Evolutionary conservation across 2,888 invertebrate genomes (phyloP), one percentile per base, ranked within the genome.

Genomic region (Cheilosia soror): DNA sequence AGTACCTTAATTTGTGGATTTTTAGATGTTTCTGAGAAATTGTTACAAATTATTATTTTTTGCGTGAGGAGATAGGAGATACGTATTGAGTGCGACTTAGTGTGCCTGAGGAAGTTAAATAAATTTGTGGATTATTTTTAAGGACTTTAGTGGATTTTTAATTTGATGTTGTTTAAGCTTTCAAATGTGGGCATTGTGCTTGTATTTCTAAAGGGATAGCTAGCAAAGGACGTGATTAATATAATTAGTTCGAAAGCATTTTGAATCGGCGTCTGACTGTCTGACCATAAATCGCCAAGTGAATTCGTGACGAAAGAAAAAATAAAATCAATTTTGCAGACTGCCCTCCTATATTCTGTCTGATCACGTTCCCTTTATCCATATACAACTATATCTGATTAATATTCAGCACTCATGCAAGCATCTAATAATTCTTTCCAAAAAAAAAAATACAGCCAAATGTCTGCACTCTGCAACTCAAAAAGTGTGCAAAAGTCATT

Each of bases 1-100:
- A 91, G 89, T 89, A 88, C 89, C 89, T 90, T 89, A 90, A 91
- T 91, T 91, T 89, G 88, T 88, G 89, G 88, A 89, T 89, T 90
- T 89, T 88, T 88, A 90, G 90, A 90, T 90, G 90, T 90, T 80
- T 89, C 88, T 89, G 88, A 90, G 90, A 88, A 89, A 89, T 89
- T 58, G 51, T 65, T 85, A 44, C 57, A 79, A 84, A 79, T 84
- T 83, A 79, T 79, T 51, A 55, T 71, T 42, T 4, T 7, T 53
- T 37, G 49, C 29, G 25, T 53, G 15, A 15, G 27, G 51, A 78
- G 47, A 15, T 6, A 15, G 27, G 51, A 78, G 47, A 15, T 6
- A 13, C 44, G 15, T 33, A 33, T 7, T 33, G 9, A 33, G 37
- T 11, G 37, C 37, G 20, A 20, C 20, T 20, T 2, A 20, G 20